Base-by-base conservation (phyloP, 1,140 invertebrate genomes). In the Leptinotarsa lineolata region DNA sequence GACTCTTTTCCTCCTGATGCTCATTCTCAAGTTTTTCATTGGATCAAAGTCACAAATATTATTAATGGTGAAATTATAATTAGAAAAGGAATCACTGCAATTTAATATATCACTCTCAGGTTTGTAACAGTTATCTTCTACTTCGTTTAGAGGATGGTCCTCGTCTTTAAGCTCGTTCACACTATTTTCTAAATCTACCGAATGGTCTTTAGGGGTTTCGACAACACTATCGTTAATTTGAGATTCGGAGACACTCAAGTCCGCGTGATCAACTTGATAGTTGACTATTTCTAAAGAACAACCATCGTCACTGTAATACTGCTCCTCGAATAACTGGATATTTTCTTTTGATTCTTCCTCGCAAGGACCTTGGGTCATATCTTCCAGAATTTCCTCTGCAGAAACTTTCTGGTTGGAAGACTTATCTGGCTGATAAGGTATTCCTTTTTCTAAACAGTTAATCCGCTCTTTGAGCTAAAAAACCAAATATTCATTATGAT, bases 381-480 rank as follows among this genome's bases (percentile, higher is more conserved):
- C 75, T 76, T 78, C 77, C 6, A 54, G 20, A 70, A 66, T 64
- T 48, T 48, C 63, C 21, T 48, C 67, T 21, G 46, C 11, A 54
- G 60, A n/a, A 60, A 67, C 73, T 74, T 44, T 64, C 63, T 66
- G 48, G 44, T 61, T 64, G 44, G 58, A 45, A 22, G 18, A 54
- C 63, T 80, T 77, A 20, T 77, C 75, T 45, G 74, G 86, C 73
- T 87, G 85, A 21, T 86, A 77, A 72, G 82, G 86, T 20, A 86
- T 85, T 60, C 87, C 82, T 69, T 86, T 85, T 78, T 89, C 87
- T 84, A 89, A 86, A 76, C 87, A 87, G 73, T 86, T 87, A 77
- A 89, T 76, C 13, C 87, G 86, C 72, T 88, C 82, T 74, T 88
- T 88, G 61, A 89, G 85, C 88, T 89, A 78, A 22, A 86, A 88